These are phyloP conservation scores for Amiota minor DNA, from an alignment of 2,888 invertebrate species.

Conservation along the genomic window DNA sequence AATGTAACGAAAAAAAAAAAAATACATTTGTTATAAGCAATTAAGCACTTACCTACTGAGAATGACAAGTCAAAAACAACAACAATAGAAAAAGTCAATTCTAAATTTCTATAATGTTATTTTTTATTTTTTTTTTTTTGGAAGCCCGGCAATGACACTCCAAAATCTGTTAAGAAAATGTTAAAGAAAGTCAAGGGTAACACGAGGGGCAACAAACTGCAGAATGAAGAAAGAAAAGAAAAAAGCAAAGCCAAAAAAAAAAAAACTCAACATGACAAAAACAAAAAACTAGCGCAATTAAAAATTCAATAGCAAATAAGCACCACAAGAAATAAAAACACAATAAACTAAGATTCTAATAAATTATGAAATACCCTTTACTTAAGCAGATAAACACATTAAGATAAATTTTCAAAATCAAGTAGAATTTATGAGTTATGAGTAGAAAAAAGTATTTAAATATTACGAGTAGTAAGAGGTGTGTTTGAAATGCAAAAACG, in stretches of 20 bases:
- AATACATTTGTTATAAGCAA: too few relatives aligned
- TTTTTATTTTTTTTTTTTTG: not conserved
- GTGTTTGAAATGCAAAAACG: too few relatives aligned
- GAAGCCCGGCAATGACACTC: slow-evolving; percentile 21
- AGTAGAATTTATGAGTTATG: too few relatives aligned
- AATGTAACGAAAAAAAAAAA: too few relatives aligned
- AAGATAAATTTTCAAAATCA: slow-evolving; percentile 17
- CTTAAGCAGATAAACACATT: slow-evolving; percentile 17
- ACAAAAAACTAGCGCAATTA: slow-evolving; percentile 14
- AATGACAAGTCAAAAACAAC: too few relatives aligned
- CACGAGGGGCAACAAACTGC: not conserved
- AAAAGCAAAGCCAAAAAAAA: too few relatives aligned
- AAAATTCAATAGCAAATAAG: slow-evolving; percentile 5
- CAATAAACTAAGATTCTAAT: slow-evolving; percentile 18
- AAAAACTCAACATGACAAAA: not conserved
- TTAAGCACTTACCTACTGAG: too few relatives aligned
- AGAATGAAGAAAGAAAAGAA: not conserved
- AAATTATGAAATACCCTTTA: slow-evolving; percentile 27
- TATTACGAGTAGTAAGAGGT: too few relatives aligned
- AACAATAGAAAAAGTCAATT: too few relatives aligned
- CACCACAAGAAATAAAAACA: not conserved
- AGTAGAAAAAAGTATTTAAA: too few relatives aligned
- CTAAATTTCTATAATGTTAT: too few relatives aligned
- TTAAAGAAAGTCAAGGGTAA: not conserved
- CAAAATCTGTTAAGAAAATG: not conserved